A percentile compares a stretch with the other conserved stretches of the same genome.
Evolutionary conservation across 1,140 invertebrate genomes (phyloP).

Genomic region (Drosophila chauvacae): DNA sequence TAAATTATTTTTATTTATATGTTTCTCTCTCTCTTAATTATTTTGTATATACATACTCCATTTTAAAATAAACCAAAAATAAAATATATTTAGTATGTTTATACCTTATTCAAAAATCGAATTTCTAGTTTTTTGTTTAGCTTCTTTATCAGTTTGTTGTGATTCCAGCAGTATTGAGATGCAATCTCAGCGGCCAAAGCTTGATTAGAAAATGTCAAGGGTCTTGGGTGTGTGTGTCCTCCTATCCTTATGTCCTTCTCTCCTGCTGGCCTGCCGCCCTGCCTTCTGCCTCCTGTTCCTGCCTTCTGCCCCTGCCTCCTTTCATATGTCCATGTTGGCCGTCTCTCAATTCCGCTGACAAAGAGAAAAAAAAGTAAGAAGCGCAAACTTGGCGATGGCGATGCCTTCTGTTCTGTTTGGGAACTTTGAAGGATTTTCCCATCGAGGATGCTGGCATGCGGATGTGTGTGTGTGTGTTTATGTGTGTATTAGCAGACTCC

Average conservation of each 20-base stretch:
- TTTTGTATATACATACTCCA: too few species aligned
- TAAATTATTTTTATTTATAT: too few species aligned
- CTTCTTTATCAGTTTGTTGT: neutral
- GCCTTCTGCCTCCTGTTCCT: neutral
- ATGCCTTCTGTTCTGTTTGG: constrained; percentile 40
- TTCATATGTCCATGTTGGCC: constrained; percentile 9
- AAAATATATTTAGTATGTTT: neutral
- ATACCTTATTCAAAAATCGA: neutral
- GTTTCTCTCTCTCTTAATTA: too few species aligned
- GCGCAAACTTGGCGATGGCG: constrained; percentile 38
- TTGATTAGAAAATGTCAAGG: constrained; percentile 38
- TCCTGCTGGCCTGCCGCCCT: neutral
- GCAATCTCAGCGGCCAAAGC: constrained; percentile 22
- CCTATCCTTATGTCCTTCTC: constrained; percentile 8
- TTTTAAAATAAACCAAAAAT: too few species aligned
- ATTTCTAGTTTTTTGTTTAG: neutral
- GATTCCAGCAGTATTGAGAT: constrained; percentile 6
- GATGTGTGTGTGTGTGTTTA: neutral
- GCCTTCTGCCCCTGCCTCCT: neutral
- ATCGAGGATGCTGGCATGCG: constrained; percentile 34
- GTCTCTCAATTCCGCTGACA: constrained; percentile 13
- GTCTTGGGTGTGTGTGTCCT: constrained; percentile 17
- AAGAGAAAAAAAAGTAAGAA: constrained; percentile 20
- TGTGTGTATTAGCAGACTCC: constrained; percentile 34
- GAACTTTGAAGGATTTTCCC: constrained; percentile 49